These are phyloP conservation scores for Triplophysa bombifrons DNA, from an alignment of 2,797 vertebrate genomes.

Conservation along the genomic window DNA sequence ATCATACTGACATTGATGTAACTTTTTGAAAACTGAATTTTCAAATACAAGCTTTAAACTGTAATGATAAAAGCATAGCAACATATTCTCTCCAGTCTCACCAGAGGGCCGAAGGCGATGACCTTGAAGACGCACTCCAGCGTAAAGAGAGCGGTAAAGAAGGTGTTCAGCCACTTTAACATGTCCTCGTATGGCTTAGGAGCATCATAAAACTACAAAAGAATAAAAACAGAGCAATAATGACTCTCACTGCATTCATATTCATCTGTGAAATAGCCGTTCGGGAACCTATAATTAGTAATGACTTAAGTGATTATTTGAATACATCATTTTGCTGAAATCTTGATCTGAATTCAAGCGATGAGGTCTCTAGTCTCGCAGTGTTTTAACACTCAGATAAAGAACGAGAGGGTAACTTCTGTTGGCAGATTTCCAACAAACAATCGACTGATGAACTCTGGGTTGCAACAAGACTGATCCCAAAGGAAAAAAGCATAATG, in stretches of 20 bases:
- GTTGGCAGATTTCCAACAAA: slow-evolving; percentile 11
- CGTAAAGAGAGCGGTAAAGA: slow-evolving; percentile 97
- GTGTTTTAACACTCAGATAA: neutral
- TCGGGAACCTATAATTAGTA: neutral
- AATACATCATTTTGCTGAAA: neutral
- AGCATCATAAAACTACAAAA: slow-evolving; percentile 87
- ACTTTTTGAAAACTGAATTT: neutral
- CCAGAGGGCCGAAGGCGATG: slow-evolving; percentile 95
- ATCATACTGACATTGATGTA: neutral
- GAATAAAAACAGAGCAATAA: neutral
- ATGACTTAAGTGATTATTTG: neutral
- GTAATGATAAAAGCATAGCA: neutral
- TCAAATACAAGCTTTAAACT: neutral
- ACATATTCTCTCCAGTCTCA: slow-evolving; percentile 65
- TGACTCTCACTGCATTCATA: slow-evolving; percentile 8
- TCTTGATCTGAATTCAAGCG: neutral
- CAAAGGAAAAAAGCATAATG: neutral
- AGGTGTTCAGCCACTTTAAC: slow-evolving; percentile 94
- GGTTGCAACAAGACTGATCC: neutral
- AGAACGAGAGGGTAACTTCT: neutral
- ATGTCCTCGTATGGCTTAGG: slow-evolving; percentile 88
- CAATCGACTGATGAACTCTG: slow-evolving; percentile 33
- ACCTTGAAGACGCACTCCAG: slow-evolving; percentile 97
- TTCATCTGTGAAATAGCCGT: slow-evolving; percentile 8
- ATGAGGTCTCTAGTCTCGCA: neutral